Base-by-base conservation (phyloP, 2,888 invertebrate genomes). In the Thereva unica region DNA sequence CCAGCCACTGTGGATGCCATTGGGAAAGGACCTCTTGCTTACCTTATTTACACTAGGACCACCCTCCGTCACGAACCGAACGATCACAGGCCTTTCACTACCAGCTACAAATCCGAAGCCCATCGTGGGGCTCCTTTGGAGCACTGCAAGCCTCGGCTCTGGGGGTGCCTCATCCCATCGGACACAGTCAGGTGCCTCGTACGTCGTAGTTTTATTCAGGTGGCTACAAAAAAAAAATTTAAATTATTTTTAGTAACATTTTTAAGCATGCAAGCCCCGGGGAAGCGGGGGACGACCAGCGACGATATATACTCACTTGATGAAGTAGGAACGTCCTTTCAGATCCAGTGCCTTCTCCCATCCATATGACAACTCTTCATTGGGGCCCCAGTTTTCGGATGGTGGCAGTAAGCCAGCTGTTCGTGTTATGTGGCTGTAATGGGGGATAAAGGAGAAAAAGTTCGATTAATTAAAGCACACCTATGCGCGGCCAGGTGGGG, bases 51-150 rank as follows among this genome's bases (percentile, higher is more conserved):
- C 93, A 78, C 95, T 95, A 1, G 96, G 95, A 8, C 95, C 95
- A 76, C 92, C 93, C 82, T 91, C 92, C 0, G 92, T 92, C 10
- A 92, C 92, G 76, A 91, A 92, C 70, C 96, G 86, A 35, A 96
- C 95, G 67, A 95, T 90, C 56, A 95, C 95, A 0, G 96, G 96
- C 74, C 89, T 88, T 80, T 96, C 95, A 44, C 93, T 93, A 9
- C 96, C 95, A 1, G 95, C 95, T n/a, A 96, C 95, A 80, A 96
- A 96, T 2, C 96, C 96, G 78, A 95, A 96, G 0, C 95, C 95
- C 70, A 93, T 85, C 65, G 91, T 88, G 0, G 89, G 84, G 73
- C 92, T 90, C 50, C 95, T 82, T 72, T 87, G 85, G 71, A 95
- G 84, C 71, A 86, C 85, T 67, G 93, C 90, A 61, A 88, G 85